A percentile compares a stretch with the other conserved stretches of the same genome.
phyloP scores from a whole-genome alignment of 1,140 invertebrate genomes.

The Orius insidiosus region DNA sequence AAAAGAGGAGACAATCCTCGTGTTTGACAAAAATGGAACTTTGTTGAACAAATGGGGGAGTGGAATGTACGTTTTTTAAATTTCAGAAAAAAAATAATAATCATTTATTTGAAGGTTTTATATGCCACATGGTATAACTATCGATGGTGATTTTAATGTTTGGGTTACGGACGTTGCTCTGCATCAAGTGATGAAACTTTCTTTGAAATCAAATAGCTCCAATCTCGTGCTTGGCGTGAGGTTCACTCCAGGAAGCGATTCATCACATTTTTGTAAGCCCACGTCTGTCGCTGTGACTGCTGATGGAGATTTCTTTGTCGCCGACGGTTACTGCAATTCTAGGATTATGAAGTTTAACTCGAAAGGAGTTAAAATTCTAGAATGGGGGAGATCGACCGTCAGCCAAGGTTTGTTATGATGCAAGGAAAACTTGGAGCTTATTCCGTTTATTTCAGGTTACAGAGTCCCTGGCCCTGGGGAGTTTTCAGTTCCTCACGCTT shows the following conservation, averaged over 20 bases:
- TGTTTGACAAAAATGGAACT: constrained; percentile 52
- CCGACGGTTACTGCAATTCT: constrained; percentile 89
- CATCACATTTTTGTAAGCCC: constrained; percentile 81
- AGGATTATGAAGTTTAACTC: constrained; percentile 69
- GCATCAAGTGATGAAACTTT: constrained; percentile 78
- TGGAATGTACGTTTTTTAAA: constrained; percentile 41
- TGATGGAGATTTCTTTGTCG: constrained; percentile 78
- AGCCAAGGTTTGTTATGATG: neutral
- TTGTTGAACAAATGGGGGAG: constrained; percentile 60
- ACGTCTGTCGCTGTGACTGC: constrained; percentile 67
- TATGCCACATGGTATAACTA: constrained; percentile 81
- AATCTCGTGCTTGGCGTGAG: constrained; percentile 21
- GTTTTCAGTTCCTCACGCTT: constrained; percentile 63
- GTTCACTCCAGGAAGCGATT: constrained; percentile 63
- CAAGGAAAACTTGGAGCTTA: neutral
- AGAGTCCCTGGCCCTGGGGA: constrained; percentile 30
- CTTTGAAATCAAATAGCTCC: constrained; percentile 24
- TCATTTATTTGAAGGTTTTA: constrained; percentile 47
- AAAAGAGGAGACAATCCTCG: constrained; percentile 47
- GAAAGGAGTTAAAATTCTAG: constrained; percentile 44
- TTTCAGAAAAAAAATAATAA: too few species aligned
- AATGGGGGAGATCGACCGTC: constrained; percentile 36
- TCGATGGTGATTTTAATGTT: constrained; percentile 64
- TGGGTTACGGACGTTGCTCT: constrained; percentile 86
- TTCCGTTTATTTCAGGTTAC: constrained; percentile 1